Base-by-base conservation (phyloP, 2,113 vertebrate species). In the Tragulus kanchil region DNA sequence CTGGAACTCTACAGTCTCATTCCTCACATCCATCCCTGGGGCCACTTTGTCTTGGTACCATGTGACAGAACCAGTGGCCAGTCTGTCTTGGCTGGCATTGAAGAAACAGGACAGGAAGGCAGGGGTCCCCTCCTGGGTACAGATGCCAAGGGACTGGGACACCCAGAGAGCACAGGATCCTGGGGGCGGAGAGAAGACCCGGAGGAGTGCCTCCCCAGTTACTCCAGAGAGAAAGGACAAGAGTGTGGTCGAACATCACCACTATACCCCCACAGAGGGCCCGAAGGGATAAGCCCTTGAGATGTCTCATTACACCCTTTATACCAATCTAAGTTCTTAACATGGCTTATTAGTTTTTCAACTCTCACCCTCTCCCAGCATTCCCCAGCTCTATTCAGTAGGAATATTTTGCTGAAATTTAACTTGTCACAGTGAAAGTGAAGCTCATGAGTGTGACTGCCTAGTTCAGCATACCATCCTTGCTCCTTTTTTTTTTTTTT, bases 21-120 rank as follows among this genome's bases (percentile, higher is more conserved):
- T 95, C 50, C 6, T 97, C 81, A 98, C 89, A 21, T 96, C 93
- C 89, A 89, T 94, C 11, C 56, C 90, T 2, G 61, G 90, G 65
- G 64, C 75, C 78, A 75, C 83, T n/a, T 61, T 56, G 45, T 97
- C 97, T 69, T 8, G 67, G 93, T 94, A 95, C 97, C 97, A 96
- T 0, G 7, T 67, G 71, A 97, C 87, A 1, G 90, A 96, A 50
- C 97, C 98, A 71, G 94, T 96, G 82, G 88, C 86, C 12, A 3
- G 23, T 21, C 7, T 78, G 58, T 65, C 45, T 50, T 0, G 13
- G 89, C 78, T 94, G 91, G 69, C 92, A 81, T 92, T 96, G 92
- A 97, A 97, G 75, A 89, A 97, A 71, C 97, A 98, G 67, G 79
- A 90, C 78, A 96, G 42, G 45, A 83, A 73, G 83, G 93, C 62